Percentiles rank a stretch among this genome's conserved stretches.
These are phyloP conservation scores for Lethenteron camtschaticum DNA, from an alignment of 2,113 vertebrate species.

Conservation along the genomic window DNA sequence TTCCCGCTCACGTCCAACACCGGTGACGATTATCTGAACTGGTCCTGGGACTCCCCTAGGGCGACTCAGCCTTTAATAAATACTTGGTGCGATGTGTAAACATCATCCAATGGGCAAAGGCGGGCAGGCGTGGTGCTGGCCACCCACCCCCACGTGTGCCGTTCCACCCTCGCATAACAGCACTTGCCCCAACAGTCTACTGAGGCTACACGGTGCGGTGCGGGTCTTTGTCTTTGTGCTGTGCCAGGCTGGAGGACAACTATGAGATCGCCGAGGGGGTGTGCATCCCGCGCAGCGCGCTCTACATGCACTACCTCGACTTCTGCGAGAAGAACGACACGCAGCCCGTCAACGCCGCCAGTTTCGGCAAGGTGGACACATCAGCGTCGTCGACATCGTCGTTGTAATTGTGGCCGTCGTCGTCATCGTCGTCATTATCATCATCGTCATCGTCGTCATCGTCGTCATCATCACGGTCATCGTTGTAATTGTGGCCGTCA, in stretches of 20 bases:
- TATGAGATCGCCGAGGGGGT: slow-evolving; percentile 97
- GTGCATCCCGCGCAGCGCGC: slow-evolving; percentile 84
- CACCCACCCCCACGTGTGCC: background rate
- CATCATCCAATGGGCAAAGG: slow-evolving; percentile 15
- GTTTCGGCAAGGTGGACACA: slow-evolving; percentile 81
- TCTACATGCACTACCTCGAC: slow-evolving; percentile 98
- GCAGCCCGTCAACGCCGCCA: slow-evolving; percentile 88
- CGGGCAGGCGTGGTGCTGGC: slow-evolving; percentile 9
- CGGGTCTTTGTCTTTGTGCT: slow-evolving; percentile 16
- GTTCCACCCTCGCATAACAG: background rate
- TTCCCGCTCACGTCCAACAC: too few relatives aligned
- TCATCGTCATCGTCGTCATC: too few relatives aligned
- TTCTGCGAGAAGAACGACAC: slow-evolving; percentile 97
- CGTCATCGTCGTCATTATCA: too few relatives aligned
- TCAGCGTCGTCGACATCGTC: background rate
- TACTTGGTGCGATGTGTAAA: slow-evolving; percentile 29
- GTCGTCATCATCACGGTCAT: too few relatives aligned
- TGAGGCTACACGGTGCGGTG: slow-evolving; percentile 13
- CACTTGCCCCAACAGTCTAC: slow-evolving; percentile 11
- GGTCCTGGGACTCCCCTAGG: too few relatives aligned
- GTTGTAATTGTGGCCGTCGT: too few relatives aligned
- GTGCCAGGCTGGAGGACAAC: slow-evolving; percentile 82
- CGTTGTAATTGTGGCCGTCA: too few relatives aligned
- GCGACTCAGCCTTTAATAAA: too few relatives aligned
- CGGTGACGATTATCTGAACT: too few relatives aligned